These are phyloP conservation scores for Agrotis puta DNA, from an alignment of 2,888 invertebrate species.

Conservation along the genomic window DNA sequence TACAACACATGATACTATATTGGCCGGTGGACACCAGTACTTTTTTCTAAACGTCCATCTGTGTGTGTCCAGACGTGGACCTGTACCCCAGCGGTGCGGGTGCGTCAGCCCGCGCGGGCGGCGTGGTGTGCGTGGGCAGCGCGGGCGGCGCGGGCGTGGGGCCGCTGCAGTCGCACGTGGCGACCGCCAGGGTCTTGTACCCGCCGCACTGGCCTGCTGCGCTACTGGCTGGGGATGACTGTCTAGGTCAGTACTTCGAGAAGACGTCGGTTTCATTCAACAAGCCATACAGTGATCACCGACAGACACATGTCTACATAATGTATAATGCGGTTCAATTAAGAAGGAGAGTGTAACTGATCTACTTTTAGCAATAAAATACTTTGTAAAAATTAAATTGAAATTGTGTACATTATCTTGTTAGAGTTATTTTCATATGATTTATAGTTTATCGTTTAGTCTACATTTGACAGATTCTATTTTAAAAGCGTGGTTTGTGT, in stretches of 20 bases:
- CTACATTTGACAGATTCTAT: too few species aligned
- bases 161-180: slow-evolving; percentile 67
- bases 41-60: not conserved
- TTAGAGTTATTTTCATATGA: too few species aligned
- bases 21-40: not conserved
- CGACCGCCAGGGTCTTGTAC: slow-evolving; percentile 69
- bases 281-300: not conserved
- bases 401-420: too few species aligned
- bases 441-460: too few species aligned
- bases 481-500: too few species aligned
- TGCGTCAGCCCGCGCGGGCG: slow-evolving; percentile 52
- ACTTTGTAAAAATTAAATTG: too few species aligned
- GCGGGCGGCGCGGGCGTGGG: slow-evolving; percentile 52
- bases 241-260: slow-evolving; percentile 71
- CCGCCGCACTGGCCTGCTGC: slow-evolving; percentile 82
- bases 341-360: too few species aligned
- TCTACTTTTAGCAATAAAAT: too few species aligned
- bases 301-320: not conserved
- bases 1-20: too few species aligned
- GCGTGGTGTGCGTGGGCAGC: slow-evolving; percentile 63
- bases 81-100: slow-evolving; percentile 60
- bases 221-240: slow-evolving; percentile 77
- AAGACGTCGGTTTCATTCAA: not conserved
- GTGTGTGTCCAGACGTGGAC: slow-evolving; percentile 65
- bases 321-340: too few species aligned